Base-by-base conservation (phyloP, 2,113 vertebrate species). In the Gorsachius goisagi region DNA sequence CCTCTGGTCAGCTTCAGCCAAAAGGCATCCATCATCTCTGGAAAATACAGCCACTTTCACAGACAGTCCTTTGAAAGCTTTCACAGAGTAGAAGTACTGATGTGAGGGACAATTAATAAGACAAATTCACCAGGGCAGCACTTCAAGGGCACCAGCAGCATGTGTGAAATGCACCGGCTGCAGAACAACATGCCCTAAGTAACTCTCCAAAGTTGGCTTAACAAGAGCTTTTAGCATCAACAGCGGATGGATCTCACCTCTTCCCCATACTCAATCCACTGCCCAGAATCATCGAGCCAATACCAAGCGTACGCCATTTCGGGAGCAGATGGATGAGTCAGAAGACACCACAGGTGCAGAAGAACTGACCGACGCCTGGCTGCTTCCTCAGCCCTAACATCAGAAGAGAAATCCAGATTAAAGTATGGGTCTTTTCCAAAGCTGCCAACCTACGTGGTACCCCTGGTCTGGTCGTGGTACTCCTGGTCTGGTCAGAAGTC, bases 291-390 rank as follows among this genome's bases (percentile, higher is more conserved):
- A 27, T 98, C 97, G 6, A 97, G 95, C 98, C 99, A 99, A 83
- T 98, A 98, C 99, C 99, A 99, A 59, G 95, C 10, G 59, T 98
- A 98, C 44, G 98, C 93, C 45, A 99, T 99, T 63, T 97, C 93
- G 16, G 98, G 95, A 68, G 97, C 97, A 59, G 95, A 98, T 21
- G 0, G 56, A 98, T 82, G 14, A 96, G 90, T 19, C 97, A 96
- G 95, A 98, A 98, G 20, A 97, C 79, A 58, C 45, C 49, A 97
- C 84, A 2, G 98, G 98, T 3, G 74, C 98, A 94, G 97, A 90
- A 49, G 52, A 84, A 24, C 66, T 96, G 33, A 75, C 96, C 95
- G 90, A 97, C 1, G 12, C 95, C 45, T 71, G 74, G 37, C 30
- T 76, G 33, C 33, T 78, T 90, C 59, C n/a, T 80, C 3, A 2